These are phyloP conservation scores for Drosophila leonis DNA, from an alignment of 2,888 invertebrate species.

Conservation along the genomic window DNA sequence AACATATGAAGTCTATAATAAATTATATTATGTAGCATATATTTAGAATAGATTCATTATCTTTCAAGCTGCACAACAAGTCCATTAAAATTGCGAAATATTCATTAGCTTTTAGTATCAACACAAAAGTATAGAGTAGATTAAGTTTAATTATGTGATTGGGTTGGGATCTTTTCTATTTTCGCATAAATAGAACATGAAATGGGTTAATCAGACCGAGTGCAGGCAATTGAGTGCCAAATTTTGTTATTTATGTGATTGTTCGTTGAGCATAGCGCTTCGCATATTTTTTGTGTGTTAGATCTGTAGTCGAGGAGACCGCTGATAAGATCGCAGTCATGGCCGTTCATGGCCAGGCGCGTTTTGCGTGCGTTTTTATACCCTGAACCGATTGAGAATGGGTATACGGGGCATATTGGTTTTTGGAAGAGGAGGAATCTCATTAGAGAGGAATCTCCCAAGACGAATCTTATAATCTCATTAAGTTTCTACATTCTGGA, in stretches of 20 bases:
- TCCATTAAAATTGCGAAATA: slow-evolving; percentile 36
- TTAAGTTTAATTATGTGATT: slow-evolving; percentile 8
- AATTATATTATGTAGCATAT: background rate
- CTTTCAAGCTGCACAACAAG: slow-evolving; percentile 47
- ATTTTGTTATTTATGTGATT: slow-evolving; percentile 17
- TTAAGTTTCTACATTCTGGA: background rate
- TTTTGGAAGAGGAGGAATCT: background rate
- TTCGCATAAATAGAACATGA: slow-evolving; percentile 12
- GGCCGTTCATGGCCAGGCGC: slow-evolving; percentile 65
- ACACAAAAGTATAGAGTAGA: slow-evolving; percentile 12
- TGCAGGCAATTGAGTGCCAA: slow-evolving; percentile 18
- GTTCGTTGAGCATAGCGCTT: slow-evolving; percentile 1
- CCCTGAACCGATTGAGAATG: slow-evolving; percentile 5
- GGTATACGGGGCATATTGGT: background rate
- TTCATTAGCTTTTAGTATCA: slow-evolving; percentile 26
- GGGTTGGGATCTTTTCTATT: slow-evolving; percentile 2
- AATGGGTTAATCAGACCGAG: slow-evolving; percentile 46
- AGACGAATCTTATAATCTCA: no score
- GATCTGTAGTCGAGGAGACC: slow-evolving; percentile 16
- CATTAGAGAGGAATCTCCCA: no score
- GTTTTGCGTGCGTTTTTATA: slow-evolving; percentile 40
- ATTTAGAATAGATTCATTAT: slow-evolving; percentile 42
- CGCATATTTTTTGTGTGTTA: slow-evolving; percentile 6
- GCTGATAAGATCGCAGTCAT: slow-evolving; percentile 68
- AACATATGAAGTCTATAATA: background rate